Evolutionary conservation across 2,113 vertebrate genomes (phyloP).

Genomic region (Vulpes vulpes): DNA sequence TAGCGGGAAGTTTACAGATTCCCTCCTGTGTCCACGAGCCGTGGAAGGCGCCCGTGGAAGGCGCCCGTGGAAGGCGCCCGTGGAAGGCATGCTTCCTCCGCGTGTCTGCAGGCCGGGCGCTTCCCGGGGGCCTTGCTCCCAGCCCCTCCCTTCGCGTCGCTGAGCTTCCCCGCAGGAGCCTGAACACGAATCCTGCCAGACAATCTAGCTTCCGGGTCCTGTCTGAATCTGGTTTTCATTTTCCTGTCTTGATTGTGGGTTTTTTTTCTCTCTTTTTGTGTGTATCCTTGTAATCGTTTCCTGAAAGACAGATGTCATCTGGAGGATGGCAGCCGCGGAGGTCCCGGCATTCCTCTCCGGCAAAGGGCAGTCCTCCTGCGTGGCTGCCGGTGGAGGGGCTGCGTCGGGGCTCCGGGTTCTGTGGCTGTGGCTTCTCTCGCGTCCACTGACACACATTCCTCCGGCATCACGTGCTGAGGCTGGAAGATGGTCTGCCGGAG

Average conservation of each 20-base stretch:
- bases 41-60: no score
- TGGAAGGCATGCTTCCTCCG: not conserved
- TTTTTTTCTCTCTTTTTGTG: not conserved
- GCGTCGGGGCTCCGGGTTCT: not conserved
- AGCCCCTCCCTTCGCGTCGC: no score
- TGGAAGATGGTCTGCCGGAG: not conserved
- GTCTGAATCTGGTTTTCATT: no score
- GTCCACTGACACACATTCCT: not conserved
- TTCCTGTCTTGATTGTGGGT: not conserved
- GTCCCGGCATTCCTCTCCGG: not conserved
- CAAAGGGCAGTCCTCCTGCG: not conserved
- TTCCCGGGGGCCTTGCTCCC: no score
- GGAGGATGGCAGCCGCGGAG: no score
- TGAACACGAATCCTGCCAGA: not conserved
- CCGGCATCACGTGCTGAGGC: no score
- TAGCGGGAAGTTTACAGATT: not conserved
- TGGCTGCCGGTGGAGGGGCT: not conserved
- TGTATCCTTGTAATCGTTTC: not conserved
- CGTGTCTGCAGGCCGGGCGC: no score
- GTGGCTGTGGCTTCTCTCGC: not conserved
- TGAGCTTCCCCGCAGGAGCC: not conserved
- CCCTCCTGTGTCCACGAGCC: accelerated
- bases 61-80: no score
- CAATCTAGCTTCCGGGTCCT: not conserved
- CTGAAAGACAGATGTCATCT: not conserved